A percentile compares a stretch with the other conserved stretches of the same genome.
Evolutionary conservation across 1,140 invertebrate genomes (phyloP).

Genomic region (Drosophila dunni): DNA sequence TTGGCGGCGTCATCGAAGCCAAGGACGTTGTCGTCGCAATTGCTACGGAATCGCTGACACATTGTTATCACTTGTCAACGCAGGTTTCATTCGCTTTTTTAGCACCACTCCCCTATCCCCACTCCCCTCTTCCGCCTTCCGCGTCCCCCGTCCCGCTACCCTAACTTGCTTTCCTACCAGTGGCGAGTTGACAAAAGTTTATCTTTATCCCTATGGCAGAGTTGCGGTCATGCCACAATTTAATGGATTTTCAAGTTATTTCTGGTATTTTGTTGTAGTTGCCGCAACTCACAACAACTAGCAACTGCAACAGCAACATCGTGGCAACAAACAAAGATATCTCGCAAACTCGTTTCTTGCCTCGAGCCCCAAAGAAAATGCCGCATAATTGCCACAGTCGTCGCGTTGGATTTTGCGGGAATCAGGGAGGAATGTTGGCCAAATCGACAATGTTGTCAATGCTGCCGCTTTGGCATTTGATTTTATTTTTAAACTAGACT

Average conservation of each 20-base stretch:
- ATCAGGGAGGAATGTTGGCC: constrained; percentile 41
- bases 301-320: constrained; percentile 25
- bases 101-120: neutral
- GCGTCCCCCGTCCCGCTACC: neutral
- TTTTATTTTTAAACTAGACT: constrained; percentile 79
- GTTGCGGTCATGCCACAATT: constrained; percentile 49
- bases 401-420: constrained; percentile 35
- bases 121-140: neutral
- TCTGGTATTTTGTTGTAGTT: constrained; percentile 80
- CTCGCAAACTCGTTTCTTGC: constrained; percentile 74
- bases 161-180: neutral
- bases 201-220: constrained; percentile 69
- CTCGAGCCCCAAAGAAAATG: constrained; percentile 70
- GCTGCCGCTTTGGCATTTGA: constrained; percentile 75
- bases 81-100: constrained; percentile 31
- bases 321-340: constrained; percentile 69
- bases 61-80: constrained; percentile 76
- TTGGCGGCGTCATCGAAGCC: constrained; percentile 65
- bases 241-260: constrained; percentile 83
- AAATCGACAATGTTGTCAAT: constrained; percentile 81
- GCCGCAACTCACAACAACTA: constrained; percentile 49
- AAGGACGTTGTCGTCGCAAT: constrained; percentile 57
- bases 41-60: constrained; percentile 60
- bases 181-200: constrained; percentile 68
- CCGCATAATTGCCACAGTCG: constrained; percentile 74